These are phyloP conservation scores for Diorhabda elongata DNA, from an alignment of 1,140 invertebrate species.

Conservation along the genomic window DNA sequence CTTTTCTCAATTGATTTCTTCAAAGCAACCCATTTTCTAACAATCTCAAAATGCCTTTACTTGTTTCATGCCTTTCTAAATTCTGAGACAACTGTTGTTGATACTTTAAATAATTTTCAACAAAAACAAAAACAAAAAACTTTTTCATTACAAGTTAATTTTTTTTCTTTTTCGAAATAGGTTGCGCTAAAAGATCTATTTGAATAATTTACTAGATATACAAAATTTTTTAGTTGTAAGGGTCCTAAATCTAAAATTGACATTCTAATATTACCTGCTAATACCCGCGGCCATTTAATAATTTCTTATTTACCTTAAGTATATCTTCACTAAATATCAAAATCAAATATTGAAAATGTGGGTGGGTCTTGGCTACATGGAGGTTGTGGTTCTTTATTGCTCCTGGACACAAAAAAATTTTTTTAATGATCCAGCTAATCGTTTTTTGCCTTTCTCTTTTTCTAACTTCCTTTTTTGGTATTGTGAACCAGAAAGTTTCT, in stretches of 20 bases:
- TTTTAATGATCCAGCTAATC: no score
- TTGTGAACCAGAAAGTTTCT: no score
- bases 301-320: no score
- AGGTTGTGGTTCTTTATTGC: no score
- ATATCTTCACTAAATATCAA: no score
- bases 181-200: slow-evolving; percentile 12
- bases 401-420: no score
- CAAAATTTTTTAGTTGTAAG: slow-evolving; percentile 12
- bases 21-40: not conserved
- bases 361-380: no score
- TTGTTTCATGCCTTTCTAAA: not conserved
- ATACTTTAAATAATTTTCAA: not conserved
- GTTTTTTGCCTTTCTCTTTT: no score
- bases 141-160: slow-evolving; percentile 10
- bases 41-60: not conserved
- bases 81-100: not conserved
- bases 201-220: slow-evolving; percentile 6
- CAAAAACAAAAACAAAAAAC: slow-evolving; percentile 1
- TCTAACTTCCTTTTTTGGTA: no score
- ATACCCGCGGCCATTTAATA: no score
- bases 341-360: no score
- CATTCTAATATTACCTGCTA: no score
- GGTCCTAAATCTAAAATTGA: not conserved
- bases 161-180: slow-evolving; percentile 10
- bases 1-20: slow-evolving; percentile 12